A percentile compares a stretch with the other conserved stretches of the same genome.
Evolutionary conservation across 2,888 invertebrate species (phyloP).

Genomic region (Protophormia terraenovae): DNA sequence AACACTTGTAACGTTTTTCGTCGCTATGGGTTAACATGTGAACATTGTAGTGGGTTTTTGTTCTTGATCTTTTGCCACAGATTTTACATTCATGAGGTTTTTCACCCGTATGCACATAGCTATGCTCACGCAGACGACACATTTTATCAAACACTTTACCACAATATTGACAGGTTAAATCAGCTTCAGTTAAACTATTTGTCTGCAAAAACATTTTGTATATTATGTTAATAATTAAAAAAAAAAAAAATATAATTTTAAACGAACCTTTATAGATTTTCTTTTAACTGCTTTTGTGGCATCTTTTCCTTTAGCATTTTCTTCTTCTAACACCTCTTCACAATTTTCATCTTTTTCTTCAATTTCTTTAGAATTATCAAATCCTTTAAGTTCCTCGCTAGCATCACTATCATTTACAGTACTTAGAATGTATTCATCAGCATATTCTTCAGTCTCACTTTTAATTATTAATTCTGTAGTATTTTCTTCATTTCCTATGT

Average conservation of each 20-base stretch:
- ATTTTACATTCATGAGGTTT: conserved; percentile 63
- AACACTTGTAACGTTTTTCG: conserved; percentile 57
- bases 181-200: conserved; percentile 47
- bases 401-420: conserved; percentile 33
- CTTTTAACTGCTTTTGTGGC: conserved; percentile 28
- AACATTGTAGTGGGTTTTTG: conserved; percentile 60
- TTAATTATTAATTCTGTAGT: not conserved
- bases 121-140: conserved; percentile 59
- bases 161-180: conserved; percentile 63
- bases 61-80: conserved; percentile 57
- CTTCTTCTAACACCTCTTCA: not conserved
- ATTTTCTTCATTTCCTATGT: conserved; percentile 29
- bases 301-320: not conserved
- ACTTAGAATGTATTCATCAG: conserved; percentile 26
- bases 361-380: conserved; percentile 19
- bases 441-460: conserved; percentile 8
- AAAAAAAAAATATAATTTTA: no score
- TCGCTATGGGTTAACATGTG: conserved; percentile 63
- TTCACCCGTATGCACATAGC: conserved; percentile 60
- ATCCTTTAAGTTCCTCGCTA: conserved; percentile 36
- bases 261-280: conserved; percentile 47
- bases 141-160: conserved; percentile 61
- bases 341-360: not conserved
- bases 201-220: conserved; percentile 31
- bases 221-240: no score